Evolutionary conservation across 2,888 invertebrate genomes (phyloP), one percentile per base, ranked within the genome.

Genomic region (Lepidocyrtinus sp.): DNA sequence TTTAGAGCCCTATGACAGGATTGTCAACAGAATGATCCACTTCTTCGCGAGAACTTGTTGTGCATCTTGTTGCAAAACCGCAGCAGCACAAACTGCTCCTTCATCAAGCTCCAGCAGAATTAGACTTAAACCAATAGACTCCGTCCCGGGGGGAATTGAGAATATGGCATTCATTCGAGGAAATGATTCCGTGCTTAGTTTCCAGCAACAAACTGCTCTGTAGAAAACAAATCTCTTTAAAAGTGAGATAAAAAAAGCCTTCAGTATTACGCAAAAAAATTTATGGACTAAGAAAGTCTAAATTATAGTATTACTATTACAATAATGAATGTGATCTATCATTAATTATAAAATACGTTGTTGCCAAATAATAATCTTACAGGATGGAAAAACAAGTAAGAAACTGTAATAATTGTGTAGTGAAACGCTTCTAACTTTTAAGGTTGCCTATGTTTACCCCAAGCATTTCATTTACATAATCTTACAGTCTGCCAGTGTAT

Each of bases 1-100:
- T 17, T 85, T 90, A 50, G 87, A 89, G 74, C 90, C 90, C 1
- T 87, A 88, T 65, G 90, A 90, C 86, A 82, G 87, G 67, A 24
- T 86, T 7, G 84, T 86, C 21, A 77, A 85, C 67, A 76, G 80
- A 59, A 21, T 68, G 2, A 62, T 75, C 36, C 67, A 67, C 5
- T 75, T 79, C 59, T 75, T 63, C 24, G 79, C 75, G 9, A 68
- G 77, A 70, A 73, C 73, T 27, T 77, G 72, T 73, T 82, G 76
- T 69, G 70, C 55, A 2, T 76, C 75, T 15, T 81, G 81, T 45
- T 81, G 73, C 26, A 79, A 79, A 69, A 67, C 73, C 12, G 26
- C 71, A 21, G 50, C 69, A 21, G 70, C 45, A 27, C 27, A 17
- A 15, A 25, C 65, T 0, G 62, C 68, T 15, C 46, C 73, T 45